Percentiles rank a stretch among this genome's conserved stretches.
phyloP scores from a whole-genome alignment of 2,113 vertebrate species.

The Psittacula cyanocephala region DNA sequence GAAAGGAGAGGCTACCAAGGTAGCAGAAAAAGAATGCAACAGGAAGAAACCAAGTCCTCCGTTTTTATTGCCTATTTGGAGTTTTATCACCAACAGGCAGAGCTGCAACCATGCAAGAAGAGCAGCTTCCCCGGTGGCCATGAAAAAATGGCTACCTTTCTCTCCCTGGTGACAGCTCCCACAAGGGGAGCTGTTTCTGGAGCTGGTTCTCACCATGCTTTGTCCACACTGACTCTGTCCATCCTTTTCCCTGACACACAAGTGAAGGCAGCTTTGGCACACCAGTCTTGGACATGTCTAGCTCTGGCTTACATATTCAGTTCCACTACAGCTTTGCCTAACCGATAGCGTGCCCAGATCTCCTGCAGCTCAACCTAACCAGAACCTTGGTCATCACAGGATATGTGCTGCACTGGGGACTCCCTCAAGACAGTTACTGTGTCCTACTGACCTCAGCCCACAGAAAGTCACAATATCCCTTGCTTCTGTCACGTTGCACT shows the following conservation, averaged over 20 bases:
- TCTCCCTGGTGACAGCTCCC: neutral
- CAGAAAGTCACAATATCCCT: neutral
- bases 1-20: neutral
- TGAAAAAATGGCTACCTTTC: neutral
- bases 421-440: neutral
- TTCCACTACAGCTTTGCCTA: neutral
- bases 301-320: rapidly evolving
- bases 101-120: neutral
- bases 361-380: neutral
- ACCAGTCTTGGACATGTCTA: neutral
- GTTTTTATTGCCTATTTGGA: neutral
- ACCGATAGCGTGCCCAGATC: neutral
- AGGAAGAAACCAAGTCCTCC: neutral
- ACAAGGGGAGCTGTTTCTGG: neutral
- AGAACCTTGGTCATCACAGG: neutral
- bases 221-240: neutral
- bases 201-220: neutral
- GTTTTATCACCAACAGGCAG: neutral
- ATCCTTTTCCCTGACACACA: neutral
- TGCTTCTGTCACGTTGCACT: neutral
- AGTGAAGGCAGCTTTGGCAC: neutral
- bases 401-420: neutral
- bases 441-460: neutral
- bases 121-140: neutral
- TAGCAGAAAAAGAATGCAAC: neutral